phyloP scores from a whole-genome alignment of 2,113 vertebrate genomes.

The Chloropsis cyanopogon region DNA sequence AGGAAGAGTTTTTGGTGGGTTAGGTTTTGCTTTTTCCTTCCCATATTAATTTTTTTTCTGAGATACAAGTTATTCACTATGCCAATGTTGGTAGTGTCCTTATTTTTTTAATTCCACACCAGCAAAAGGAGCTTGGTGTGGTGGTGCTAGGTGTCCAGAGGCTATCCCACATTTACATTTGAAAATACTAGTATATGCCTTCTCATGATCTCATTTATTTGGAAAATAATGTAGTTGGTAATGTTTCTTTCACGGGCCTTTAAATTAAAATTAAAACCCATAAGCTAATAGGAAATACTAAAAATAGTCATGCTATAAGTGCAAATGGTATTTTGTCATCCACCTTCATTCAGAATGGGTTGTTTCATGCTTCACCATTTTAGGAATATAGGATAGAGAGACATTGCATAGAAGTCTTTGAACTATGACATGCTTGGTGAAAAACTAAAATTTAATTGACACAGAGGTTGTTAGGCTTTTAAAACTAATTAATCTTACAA shows the following conservation, averaged over 20 bases:
- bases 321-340: neutral
- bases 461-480: neutral
- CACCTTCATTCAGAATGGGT: neutral
- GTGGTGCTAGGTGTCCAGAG: neutral
- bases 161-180: neutral
- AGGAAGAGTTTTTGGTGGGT: neutral
- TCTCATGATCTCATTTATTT: neutral
- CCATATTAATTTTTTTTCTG: neutral
- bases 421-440: neutral
- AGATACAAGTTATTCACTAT: neutral
- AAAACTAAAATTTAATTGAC: neutral
- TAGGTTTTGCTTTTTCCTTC: neutral
- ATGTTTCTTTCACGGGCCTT: neutral
- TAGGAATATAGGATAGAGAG: neutral
- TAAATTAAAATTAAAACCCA: neutral
- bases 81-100: neutral
- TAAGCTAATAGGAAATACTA: neutral
- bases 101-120: neutral
- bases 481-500: neutral
- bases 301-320: neutral
- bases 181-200: neutral
- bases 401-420: neutral
- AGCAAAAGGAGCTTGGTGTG: neutral
- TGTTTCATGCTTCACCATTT: neutral
- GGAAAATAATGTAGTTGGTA: neutral